phyloP scores from a whole-genome alignment of 2,113 vertebrate genomes.

The Oxyruncus cristatus region DNA sequence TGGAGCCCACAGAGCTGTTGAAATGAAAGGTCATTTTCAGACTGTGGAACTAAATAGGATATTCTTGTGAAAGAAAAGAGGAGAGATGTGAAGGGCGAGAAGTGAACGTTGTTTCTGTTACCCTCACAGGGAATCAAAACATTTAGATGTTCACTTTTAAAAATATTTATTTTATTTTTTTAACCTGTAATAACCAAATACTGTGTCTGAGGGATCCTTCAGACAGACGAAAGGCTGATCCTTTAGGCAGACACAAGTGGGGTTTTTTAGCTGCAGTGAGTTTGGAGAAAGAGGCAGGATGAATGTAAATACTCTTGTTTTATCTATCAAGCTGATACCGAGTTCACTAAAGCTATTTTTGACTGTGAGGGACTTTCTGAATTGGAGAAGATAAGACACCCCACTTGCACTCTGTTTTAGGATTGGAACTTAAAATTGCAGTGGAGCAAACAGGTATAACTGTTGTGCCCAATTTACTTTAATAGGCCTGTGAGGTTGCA shows the following conservation, averaged over 20 bases:
- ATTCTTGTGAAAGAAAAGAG: background rate
- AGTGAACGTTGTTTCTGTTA: background rate
- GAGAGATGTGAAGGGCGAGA: background rate
- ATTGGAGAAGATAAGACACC: background rate
- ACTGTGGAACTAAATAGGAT: constrained; percentile 9
- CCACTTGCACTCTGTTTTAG: background rate
- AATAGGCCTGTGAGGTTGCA: background rate
- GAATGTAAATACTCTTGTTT: background rate
- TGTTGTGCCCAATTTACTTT: background rate
- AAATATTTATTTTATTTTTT: background rate
- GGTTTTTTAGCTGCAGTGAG: background rate
- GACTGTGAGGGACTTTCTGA: background rate
- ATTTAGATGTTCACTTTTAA: background rate
- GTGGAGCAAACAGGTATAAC: background rate
- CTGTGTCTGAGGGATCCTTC: background rate
- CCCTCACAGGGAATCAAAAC: background rate
- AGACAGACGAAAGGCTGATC: background rate
- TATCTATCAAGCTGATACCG: background rate
- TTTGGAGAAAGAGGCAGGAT: background rate
- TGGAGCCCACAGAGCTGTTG: constrained; percentile 10
- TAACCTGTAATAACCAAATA: background rate
- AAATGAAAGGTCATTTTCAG: constrained; percentile 57
- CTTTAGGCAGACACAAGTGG: background rate
- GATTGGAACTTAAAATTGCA: constrained; percentile 17
- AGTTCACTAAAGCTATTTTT: background rate